Base-by-base conservation (phyloP, 2,888 invertebrate genomes). In the Calameuta idolon region DNA sequence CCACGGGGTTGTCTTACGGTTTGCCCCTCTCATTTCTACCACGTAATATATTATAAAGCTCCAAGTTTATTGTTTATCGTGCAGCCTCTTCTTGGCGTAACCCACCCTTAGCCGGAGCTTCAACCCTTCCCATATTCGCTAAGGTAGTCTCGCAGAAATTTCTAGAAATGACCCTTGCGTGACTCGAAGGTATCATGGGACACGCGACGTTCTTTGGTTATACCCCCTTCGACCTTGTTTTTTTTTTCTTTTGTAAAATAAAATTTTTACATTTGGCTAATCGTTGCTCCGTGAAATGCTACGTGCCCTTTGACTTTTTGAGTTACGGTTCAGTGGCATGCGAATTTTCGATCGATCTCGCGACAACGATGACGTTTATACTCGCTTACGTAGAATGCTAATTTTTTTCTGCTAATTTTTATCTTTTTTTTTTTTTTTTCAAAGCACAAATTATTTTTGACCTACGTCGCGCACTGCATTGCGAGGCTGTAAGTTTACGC, bases 31-130 rank as follows among this genome's bases (percentile, higher is more conserved):
- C 79, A 12, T 80, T 78, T 78, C 74, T 55, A 69, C 34, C 33
- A 37, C 68, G 34, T 68, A 78, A 82, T 81, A 81, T 79, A 80
- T 82, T 77, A 81, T 79, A 81, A 79, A 81, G 78, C 34, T 55
- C 77, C 74, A 77, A 69, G 73, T 82, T 79, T 82, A 81, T 81
- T 82, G 79, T 82, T 81, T 82, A 82, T 82, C 76, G 76, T 11
- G 55, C 31, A 34, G 9, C 55, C 23, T 55, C 55, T 55, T 23
- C 23, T 23, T 23, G 55, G 55, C 23, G 1, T 55, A 15, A 9
- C 15, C 55, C 23, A 9, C 23, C 55, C 23, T 55, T 55, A 1
- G 23, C 55, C 23, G 55, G 2, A 55, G 23, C 55, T 9, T 55
- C 55, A 55, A 55, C 55, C 55, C 55, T 55, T 55, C 0, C 23